A percentile compares a stretch with the other conserved stretches of the same genome.
These are phyloP conservation scores for Calidris pugnax DNA, from an alignment of 2,113 vertebrate species.

Conservation along the genomic window DNA sequence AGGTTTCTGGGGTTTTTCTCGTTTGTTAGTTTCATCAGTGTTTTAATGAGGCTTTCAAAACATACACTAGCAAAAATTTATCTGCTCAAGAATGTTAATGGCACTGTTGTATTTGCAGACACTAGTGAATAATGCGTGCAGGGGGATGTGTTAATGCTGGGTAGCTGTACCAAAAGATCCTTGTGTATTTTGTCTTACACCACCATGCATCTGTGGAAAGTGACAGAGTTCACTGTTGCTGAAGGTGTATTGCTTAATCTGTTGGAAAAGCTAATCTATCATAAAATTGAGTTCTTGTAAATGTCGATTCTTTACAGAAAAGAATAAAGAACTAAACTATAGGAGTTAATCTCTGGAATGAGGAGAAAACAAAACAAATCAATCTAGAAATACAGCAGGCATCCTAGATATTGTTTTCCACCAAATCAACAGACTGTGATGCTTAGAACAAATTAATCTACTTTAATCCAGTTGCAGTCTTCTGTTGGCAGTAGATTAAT, in stretches of 20 bases:
- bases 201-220: not conserved
- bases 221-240: not conserved
- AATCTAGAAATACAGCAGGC: not conserved
- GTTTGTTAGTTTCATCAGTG: not conserved
- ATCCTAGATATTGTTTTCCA: not conserved
- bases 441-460: not conserved
- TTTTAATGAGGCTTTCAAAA: not conserved
- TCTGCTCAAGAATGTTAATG: not conserved
- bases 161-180: not conserved
- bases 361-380: not conserved
- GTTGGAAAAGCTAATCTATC: not conserved
- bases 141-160: not conserved
- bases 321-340: not conserved
- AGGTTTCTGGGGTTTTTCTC: not conserved
- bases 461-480: constrained; percentile 21
- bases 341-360: not conserved
- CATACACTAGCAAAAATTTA: not conserved
- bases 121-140: not conserved
- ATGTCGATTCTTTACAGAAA: not conserved
- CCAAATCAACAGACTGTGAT: not conserved
- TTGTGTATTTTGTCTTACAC: not conserved
- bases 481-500: constrained; percentile 9
- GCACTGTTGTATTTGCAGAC: not conserved
- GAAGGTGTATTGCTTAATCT: not conserved
- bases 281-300: not conserved